These are phyloP conservation scores for Eleginops maclovinus DNA, from an alignment of 2,113 vertebrate species.

Conservation along the genomic window DNA sequence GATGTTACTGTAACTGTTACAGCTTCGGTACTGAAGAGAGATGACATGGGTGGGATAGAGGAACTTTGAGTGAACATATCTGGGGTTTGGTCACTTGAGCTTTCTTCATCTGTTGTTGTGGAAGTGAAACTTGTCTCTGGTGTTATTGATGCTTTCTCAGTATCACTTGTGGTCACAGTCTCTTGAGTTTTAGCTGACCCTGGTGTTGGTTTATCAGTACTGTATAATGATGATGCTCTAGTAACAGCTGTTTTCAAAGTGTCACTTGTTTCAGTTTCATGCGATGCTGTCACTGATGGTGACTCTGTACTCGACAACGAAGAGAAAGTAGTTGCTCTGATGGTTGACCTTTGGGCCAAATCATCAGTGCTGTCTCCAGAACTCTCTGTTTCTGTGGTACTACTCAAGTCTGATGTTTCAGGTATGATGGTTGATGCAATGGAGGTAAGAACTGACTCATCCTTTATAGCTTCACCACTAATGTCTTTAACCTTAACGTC, in stretches of 20 bases:
- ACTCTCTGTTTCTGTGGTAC: neutral
- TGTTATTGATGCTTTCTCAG: neutral
- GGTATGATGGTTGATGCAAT: neutral
- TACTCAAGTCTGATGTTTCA: neutral
- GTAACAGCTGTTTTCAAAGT: neutral
- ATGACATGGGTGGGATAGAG: neutral
- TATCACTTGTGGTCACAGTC: neutral
- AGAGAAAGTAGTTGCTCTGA: neutral
- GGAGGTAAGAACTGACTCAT: neutral
- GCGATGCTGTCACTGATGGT: neutral
- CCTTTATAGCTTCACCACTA: neutral
- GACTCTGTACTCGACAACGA: neutral
- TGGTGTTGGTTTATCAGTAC: slow-evolving; percentile 21
- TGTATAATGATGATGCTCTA: neutral
- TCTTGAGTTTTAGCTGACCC: neutral
- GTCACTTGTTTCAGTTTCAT: neutral
- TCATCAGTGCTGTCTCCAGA: neutral
- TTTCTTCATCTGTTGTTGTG: neutral
- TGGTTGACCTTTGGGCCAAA: neutral
- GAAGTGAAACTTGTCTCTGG: neutral
- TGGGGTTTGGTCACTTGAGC: neutral
- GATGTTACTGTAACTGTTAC: neutral
- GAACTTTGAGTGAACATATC: no score
- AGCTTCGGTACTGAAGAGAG: slow-evolving; percentile 14
- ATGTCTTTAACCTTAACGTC: neutral